Conservation (phyloP, 2,113 vertebrate genomes). For the Callocephalon fimbriatum region DNA sequence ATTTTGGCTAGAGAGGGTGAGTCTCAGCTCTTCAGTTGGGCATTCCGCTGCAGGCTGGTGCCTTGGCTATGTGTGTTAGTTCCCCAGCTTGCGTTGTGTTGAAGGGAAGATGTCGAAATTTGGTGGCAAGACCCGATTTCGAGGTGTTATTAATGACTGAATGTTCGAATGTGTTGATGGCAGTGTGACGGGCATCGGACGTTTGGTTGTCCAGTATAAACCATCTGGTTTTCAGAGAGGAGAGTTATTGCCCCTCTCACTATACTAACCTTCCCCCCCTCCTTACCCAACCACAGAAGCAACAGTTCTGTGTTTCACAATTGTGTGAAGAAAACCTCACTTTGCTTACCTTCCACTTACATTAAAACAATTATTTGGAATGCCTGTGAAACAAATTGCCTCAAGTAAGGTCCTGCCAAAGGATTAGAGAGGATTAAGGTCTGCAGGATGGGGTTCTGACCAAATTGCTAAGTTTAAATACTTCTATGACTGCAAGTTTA, state of each 20-base stretch:
- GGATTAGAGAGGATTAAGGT: constrained; percentile 18
- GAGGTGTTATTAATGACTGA: not conserved
- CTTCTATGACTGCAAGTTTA: not conserved
- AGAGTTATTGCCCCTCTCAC: not conserved
- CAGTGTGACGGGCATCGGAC: not conserved
- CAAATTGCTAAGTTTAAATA: not conserved
- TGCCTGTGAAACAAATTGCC: not conserved
- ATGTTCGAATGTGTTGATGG: not conserved
- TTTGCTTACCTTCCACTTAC: not conserved
- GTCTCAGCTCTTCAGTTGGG: not conserved
- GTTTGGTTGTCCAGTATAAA: not conserved
- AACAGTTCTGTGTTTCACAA: not conserved
- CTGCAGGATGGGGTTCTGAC: not conserved
- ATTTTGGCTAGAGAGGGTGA: not conserved
- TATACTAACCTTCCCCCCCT: not conserved
- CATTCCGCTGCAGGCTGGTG: not conserved
- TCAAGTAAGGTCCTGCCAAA: not conserved
- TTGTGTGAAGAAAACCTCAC: not conserved
- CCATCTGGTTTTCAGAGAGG: not conserved
- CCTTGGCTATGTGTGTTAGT: not conserved
- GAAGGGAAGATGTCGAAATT: not conserved
- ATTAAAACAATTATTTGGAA: not conserved
- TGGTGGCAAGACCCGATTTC: not conserved
- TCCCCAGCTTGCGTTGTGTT: not conserved
- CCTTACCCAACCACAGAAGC: not conserved